Base-by-base conservation (phyloP, 2,797 vertebrate genomes). In the Novumbra hubbsi region DNA sequence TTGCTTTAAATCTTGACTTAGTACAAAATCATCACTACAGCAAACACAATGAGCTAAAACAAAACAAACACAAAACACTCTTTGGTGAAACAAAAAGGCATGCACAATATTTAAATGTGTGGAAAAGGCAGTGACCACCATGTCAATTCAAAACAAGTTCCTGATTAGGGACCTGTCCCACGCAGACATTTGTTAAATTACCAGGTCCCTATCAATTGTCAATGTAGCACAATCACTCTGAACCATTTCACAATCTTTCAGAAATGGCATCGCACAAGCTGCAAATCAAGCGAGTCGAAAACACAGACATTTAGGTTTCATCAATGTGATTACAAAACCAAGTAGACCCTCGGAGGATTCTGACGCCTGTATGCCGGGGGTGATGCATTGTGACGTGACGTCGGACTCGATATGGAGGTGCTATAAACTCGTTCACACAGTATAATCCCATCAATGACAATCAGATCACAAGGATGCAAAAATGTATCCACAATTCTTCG, bases 51-150 rank as follows among this genome's bases (percentile, higher is more conserved):
- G 64, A 72, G 49, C 71, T 60, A 12, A 24, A 60, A n/a, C n/a
- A 60, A 73, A 34, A 71, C 27, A 17, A 70, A 70, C 48, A 57
- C 57, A 70, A 73, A 74, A 81, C 76, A 80, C 76, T 90, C 85
- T 92, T 91, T 89, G 86, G 90, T 83, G 85, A 87, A 85, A 87
- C 67, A 75, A 84, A 66, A 91, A 86, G 75, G 62, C 81, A 81
- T 79, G 79, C 76, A 72, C 24, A 75, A 71, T 57, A 19, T 62
- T 72, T 55, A 19, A 80, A 72, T 49, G 21, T 83, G 74, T 50
- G 32, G 34, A 77, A 75, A 86, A 85, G 80, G 77, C 84, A 84
- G 70, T 71, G 57, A 73, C 38, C 28, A 57, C 57, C 52, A 48
- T 69, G 19, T 52, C 41, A 34, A 41, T 62, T 63, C 24, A 77